Base-by-base conservation (phyloP, 2,888 invertebrate genomes). In the Mythimna albipuncta region DNA sequence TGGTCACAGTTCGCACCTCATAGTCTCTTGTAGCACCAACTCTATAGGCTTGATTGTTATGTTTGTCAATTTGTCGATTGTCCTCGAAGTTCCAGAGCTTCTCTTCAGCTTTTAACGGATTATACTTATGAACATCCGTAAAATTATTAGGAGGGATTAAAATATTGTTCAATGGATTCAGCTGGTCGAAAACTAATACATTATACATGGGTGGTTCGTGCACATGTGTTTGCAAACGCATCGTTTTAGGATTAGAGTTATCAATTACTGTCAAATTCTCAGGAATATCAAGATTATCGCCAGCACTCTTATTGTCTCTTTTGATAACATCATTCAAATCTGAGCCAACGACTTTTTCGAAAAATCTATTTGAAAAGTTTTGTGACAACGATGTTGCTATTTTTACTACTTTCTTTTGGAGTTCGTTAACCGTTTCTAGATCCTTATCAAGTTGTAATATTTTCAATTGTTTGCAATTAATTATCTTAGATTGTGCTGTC, bases 131-230 rank as follows among this genome's bases (percentile, higher is more conserved):
- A 41, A 10, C 59, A 21, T 61, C 61, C 13, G 3, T 3, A 6
- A 21, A 21, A 41, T 59, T 59, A 59, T 41, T 21, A 21, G 61
- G 61, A 6, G 3, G 61, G 21, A 61, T 13, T 13, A 92, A 62
- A 6, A 96, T 82, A 75, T 96, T 96, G 70, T 96, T 96, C 19
- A 96, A 82, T 2, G 96, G 96, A 78, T 95, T 95, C 0, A 73
- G 32, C 6, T 89, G 92, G 67, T 95, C 96, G 57, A 96, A 96
- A 6, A 93, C 80, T 58, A 96, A 74, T 0, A 93, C 88, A 0
- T 54, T 38, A 10, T 58, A 0, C 0, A 50, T 6, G 7, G 44
- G 26, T 7, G 16, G 21, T 26, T 75, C 55, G 1, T 52, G 44
- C 11, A 6, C 16, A 11, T n/a, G 59, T 5, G 55, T 32, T 13